Evolutionary conservation across 2,888 invertebrate species (phyloP).

Genomic region (Andricus quercusramuli): DNA sequence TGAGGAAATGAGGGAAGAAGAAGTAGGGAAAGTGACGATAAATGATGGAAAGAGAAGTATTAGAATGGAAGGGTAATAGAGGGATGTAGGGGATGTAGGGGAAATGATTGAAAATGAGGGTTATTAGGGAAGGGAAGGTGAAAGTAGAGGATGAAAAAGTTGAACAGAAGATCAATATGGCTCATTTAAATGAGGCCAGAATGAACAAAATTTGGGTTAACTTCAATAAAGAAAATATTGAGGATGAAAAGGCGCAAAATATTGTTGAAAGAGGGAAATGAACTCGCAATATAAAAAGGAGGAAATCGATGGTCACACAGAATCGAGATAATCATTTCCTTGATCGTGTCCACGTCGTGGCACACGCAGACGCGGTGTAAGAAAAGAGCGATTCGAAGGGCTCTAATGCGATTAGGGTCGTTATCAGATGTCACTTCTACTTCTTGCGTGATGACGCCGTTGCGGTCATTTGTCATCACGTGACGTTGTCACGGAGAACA

Average conservation of each 20-base stretch:
- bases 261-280: conserved; percentile 48
- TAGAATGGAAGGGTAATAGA: no score
- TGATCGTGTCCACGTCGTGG: conserved; percentile 8
- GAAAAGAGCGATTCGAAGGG: conserved; percentile 54
- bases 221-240: neutral
- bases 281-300: conserved; percentile 43
- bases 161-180: no score
- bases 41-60: no score
- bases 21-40: no score
- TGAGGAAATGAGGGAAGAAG: no score
- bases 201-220: neutral
- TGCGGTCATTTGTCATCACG: conserved; percentile 76
- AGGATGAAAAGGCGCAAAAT: neutral
- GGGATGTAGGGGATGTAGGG: no score
- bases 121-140: no score
- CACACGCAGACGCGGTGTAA: neutral
- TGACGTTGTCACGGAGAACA: conserved; percentile 75
- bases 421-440: conserved; percentile 77
- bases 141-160: no score
- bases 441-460: conserved; percentile 73
- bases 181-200: no score
- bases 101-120: no score
- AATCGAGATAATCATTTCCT: conserved; percentile 26
- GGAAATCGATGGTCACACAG: conserved; percentile 33
- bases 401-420: conserved; percentile 75